Base-by-base conservation (phyloP, 2,113 vertebrate genomes). In the Muntiacus reevesi region DNA sequence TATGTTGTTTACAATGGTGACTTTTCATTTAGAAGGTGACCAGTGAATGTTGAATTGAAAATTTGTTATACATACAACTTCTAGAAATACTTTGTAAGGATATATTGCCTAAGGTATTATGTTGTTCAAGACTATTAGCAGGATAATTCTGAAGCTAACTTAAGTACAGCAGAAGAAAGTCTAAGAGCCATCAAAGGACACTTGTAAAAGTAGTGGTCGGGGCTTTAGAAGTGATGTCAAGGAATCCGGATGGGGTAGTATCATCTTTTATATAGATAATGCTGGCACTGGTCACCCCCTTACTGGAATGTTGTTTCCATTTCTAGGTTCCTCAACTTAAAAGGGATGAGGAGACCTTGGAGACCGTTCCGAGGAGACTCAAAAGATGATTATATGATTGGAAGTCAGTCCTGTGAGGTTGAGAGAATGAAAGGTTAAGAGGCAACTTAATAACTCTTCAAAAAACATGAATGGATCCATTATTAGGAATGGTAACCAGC, bases 281-380 rank as follows among this genome's bases (percentile, higher is more conserved):
- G 45, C 54, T 74, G 78, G 36, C 50, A 2, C 60, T 83, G 91
- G n/a, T 55, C 19, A 67, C 85, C 71, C 92, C 55, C 81, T 92
- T 92, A 81, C 87, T 96, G 40, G 87, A 90, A 33, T 87, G 47
- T 89, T 93, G 55, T 87, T 94, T 95, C 57, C 86, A 62, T 95
- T 97, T 97, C 95, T 95, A 93, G 89, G 79, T 92, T 95, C 71
- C 89, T 98, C 91, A 94, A 57, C 76, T 94, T 94, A 89, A 87
- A 97, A 91, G 27, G 87, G 23, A 91, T 91, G 88, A 91, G 84
- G 88, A 91, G 86, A 76, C 76, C 21, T 94, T 96, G 94, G 86
- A 96, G 94, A 85, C 6, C 27, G 55, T 97, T 97, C 87, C 87
- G 74, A 95, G 93, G 91, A 94, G 93, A 93, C 54, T 93, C 76